phyloP scores from a whole-genome alignment of 2,888 invertebrate genomes.

The Leptopterna dolabrata region DNA sequence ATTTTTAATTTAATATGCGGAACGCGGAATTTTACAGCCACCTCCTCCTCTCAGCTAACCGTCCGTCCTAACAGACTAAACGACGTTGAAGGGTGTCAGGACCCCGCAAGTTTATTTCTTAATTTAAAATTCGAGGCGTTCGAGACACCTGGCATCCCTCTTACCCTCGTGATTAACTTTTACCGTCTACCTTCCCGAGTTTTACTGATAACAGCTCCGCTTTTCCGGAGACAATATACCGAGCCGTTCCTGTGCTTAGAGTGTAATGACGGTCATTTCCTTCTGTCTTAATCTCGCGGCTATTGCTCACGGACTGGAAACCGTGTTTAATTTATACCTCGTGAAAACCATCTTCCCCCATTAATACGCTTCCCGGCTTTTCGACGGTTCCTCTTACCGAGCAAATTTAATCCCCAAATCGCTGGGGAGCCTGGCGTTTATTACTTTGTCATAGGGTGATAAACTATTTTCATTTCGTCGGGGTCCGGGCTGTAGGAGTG shows the following conservation, averaged over 20 bases:
- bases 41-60: not conserved
- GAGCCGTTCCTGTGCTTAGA: not conserved
- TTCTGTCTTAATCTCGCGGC: constrained; percentile 29
- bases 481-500: not conserved
- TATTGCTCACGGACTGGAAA: constrained; percentile 35
- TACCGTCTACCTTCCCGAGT: constrained; percentile 1
- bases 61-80: not conserved
- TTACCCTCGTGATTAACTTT: constrained; percentile 42
- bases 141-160: constrained; percentile 50
- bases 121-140: constrained; percentile 52
- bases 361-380: not conserved
- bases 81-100: not conserved
- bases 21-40: not conserved
- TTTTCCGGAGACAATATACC: constrained; percentile 21
- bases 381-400: not conserved
- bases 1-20: not conserved
- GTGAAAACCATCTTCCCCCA: not conserved
- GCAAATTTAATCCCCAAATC: not conserved
- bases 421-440: not conserved
- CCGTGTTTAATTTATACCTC: constrained; percentile 46
- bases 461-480: constrained; percentile 33
- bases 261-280: constrained; percentile 54
- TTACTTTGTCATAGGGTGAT: constrained; percentile 43
- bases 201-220: constrained; percentile 34
- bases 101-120: constrained; percentile 43